Conservation (phyloP, 2,797 vertebrate species). For the Urosaurus nigricauda region DNA sequence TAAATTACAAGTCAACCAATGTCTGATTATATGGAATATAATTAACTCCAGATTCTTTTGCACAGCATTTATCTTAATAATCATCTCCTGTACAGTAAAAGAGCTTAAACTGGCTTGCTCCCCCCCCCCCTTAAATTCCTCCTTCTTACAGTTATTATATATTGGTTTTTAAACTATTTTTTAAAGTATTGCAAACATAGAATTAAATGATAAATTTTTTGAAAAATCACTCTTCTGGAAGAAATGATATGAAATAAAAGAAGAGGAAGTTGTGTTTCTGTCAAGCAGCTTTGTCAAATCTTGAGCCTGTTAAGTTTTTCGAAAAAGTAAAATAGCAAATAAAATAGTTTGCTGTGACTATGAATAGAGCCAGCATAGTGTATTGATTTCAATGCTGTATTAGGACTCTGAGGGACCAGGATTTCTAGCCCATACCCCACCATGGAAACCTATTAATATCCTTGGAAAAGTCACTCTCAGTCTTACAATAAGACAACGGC, state of each 20-base stretch:
- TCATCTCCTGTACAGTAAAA: slow-evolving; percentile 66
- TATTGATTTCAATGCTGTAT: no score
- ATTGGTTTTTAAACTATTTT: slow-evolving; percentile 6
- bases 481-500: no score
- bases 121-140: background rate
- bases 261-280: background rate
- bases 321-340: background rate
- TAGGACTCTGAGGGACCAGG: no score
- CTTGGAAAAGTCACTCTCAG: no score
- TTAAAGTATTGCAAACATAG: background rate
- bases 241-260: background rate
- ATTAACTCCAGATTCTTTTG: slow-evolving; percentile 74
- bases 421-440: no score
- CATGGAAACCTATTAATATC: no score
- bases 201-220: slow-evolving; percentile 38
- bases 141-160: slow-evolving; percentile 3
- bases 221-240: slow-evolving; percentile 18
- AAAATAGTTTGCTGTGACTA: background rate
- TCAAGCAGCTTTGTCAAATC: slow-evolving; percentile 18
- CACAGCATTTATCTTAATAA: slow-evolving; percentile 74
- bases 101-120: slow-evolving; percentile 56
- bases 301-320: slow-evolving; percentile 45
- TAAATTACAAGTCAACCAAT: slow-evolving; percentile 85
- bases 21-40: slow-evolving; percentile 75
- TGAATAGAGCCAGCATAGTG: no score